These are phyloP conservation scores for Eudyptes chrysolophus DNA, from an alignment of 2,113 vertebrate genomes.

Conservation along the genomic window DNA sequence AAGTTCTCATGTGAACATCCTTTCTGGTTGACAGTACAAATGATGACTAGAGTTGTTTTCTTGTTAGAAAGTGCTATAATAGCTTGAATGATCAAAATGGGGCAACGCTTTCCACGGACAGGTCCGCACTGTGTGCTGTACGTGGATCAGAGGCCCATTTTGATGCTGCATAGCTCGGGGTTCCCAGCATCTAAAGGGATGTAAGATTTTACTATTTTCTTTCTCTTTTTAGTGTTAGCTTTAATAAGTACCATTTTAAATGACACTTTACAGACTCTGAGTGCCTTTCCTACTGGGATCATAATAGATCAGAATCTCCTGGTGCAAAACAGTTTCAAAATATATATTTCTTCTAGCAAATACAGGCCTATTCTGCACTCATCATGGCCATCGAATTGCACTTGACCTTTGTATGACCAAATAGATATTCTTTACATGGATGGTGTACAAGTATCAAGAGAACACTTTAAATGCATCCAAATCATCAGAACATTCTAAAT, in stretches of 20 bases:
- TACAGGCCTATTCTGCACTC: background rate
- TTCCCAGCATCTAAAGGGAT: background rate
- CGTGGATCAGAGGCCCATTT: background rate
- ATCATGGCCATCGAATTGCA: background rate
- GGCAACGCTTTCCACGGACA: background rate
- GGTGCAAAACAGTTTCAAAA: background rate
- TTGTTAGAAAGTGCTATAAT: background rate
- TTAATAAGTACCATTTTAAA: background rate
- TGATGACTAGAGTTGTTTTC: background rate
- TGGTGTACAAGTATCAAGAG: background rate
- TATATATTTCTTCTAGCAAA: background rate
- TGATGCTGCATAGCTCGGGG: background rate
- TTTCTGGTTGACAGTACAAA: background rate
- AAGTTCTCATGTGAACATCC: background rate
- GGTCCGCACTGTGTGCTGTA: fast-evolving
- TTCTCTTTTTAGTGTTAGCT: background rate
- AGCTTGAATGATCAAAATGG: background rate
- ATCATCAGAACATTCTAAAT: background rate
- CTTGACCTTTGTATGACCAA: background rate
- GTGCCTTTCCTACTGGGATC: background rate
- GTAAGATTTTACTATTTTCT: background rate
- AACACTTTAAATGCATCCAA: background rate
- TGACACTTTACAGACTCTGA: background rate
- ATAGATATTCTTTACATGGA: background rate
- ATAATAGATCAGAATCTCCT: background rate